phyloP scores from a whole-genome alignment of 2,113 vertebrate genomes.

The Tinamus guttatus region DNA sequence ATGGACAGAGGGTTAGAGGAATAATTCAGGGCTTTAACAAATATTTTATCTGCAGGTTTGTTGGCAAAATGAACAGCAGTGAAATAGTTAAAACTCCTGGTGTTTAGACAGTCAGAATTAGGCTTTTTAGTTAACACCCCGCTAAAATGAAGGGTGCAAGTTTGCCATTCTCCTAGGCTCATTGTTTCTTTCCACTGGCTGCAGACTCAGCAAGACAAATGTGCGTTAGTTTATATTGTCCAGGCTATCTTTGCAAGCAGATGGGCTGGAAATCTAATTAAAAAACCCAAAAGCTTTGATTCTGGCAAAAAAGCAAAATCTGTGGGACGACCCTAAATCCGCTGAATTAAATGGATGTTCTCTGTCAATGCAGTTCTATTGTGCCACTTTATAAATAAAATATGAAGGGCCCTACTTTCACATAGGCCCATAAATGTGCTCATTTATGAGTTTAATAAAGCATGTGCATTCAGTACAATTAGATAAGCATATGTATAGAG shows the following conservation, averaged over 20 bases:
- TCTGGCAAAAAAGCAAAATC: constrained; percentile 50
- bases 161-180: neutral
- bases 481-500: constrained; percentile 39
- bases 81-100: constrained; percentile 26
- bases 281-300: constrained; percentile 64
- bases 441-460: constrained; percentile 65
- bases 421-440: constrained; percentile 25
- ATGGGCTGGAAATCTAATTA: constrained; percentile 71
- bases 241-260: constrained; percentile 70
- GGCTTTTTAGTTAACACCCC: constrained; percentile 7
- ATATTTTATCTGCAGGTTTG: neutral
- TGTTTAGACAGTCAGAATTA: neutral
- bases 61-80: neutral
- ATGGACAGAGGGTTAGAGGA: neutral
- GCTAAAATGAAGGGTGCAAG: neutral
- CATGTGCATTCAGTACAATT: constrained; percentile 43
- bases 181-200: constrained; percentile 40
- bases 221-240: constrained; percentile 49
- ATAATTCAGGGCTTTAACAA: neutral
- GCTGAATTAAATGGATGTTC: constrained; percentile 54
- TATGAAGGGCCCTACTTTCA: constrained; percentile 56
- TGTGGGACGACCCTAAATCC: constrained; percentile 51
- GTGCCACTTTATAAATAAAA: constrained; percentile 69
- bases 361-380: constrained; percentile 44
- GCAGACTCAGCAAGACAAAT: constrained; percentile 57